phyloP scores from a whole-genome alignment of 2,797 vertebrate species.

The Anabacerthia variegaticeps region DNA sequence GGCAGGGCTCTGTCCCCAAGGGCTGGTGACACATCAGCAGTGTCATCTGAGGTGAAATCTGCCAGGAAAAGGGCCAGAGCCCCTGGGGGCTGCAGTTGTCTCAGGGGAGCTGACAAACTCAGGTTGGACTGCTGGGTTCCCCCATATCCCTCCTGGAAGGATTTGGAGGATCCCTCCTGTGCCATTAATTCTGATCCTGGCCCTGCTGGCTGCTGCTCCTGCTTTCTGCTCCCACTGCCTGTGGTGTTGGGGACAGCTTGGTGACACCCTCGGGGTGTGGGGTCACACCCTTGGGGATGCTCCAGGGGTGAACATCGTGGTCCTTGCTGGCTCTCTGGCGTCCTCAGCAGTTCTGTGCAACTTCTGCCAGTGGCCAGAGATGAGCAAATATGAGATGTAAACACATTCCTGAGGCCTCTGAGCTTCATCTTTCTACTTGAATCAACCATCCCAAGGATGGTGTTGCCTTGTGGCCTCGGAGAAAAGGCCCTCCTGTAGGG shows the following conservation, averaged over 20 bases:
- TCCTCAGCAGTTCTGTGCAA: background rate
- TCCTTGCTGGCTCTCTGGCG: background rate
- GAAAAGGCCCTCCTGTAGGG: background rate
- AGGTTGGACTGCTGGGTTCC: background rate
- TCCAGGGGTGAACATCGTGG: background rate
- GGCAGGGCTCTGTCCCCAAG: background rate
- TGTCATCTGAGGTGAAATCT: background rate
- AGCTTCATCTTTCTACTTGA: background rate
- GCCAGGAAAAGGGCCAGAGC: background rate
- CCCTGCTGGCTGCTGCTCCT: background rate
- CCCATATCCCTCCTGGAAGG: background rate
- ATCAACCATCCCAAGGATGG: background rate
- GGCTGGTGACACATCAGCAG: background rate
- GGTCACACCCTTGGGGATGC: background rate
- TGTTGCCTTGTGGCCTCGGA: background rate
- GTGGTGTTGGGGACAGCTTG: background rate
- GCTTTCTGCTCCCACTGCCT: background rate
- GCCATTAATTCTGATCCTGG: background rate
- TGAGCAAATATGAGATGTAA: rapidly evolving
- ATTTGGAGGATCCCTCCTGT: background rate
- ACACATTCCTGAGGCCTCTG: background rate
- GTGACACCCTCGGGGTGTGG: background rate
- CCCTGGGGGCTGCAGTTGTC: background rate
- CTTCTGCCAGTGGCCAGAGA: background rate
- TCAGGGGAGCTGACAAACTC: rapidly evolving